Conservation (phyloP, 2,113 vertebrate species). For the Clupea harengus region DNA sequence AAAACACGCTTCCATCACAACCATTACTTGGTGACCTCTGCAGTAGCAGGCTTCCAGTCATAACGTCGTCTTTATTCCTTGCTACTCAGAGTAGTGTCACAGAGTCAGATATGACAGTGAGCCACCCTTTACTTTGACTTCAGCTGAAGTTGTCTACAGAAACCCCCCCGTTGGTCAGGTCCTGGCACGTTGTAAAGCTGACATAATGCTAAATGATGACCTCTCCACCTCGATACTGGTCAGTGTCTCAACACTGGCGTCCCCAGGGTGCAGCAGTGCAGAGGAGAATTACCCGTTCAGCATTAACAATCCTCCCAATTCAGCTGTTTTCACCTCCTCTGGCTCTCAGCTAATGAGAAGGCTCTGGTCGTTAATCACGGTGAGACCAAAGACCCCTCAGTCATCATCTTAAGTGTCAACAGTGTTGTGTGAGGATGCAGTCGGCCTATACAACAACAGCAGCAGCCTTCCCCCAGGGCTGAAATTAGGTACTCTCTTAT, state of each 20-base stretch:
- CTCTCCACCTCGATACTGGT: not conserved
- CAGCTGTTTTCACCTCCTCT: not conserved
- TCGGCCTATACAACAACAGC: not conserved
- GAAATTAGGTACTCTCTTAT: too few relatives aligned
- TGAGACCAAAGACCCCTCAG: not conserved
- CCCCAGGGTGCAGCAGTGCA: not conserved
- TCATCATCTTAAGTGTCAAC: not conserved
- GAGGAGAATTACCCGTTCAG: not conserved
- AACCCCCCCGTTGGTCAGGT: not conserved
- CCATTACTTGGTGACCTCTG: too few relatives aligned
- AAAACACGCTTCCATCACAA: too few relatives aligned
- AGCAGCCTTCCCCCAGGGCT: not conserved
- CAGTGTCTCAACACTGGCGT: not conserved
- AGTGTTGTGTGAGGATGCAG: not conserved
- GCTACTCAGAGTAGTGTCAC: not conserved
- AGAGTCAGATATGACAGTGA: not conserved
- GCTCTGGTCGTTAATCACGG: not conserved
- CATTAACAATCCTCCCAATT: not conserved
- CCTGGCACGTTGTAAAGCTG: not conserved
- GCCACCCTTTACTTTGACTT: not conserved
- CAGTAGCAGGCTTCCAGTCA: too few relatives aligned
- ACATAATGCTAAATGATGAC: conserved; percentile 1
- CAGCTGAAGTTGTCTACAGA: not conserved
- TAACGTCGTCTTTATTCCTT: too few relatives aligned
- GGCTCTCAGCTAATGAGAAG: not conserved